phyloP scores from a whole-genome alignment of 2,113 vertebrate genomes.

The Chloroceryle aenea region DNA sequence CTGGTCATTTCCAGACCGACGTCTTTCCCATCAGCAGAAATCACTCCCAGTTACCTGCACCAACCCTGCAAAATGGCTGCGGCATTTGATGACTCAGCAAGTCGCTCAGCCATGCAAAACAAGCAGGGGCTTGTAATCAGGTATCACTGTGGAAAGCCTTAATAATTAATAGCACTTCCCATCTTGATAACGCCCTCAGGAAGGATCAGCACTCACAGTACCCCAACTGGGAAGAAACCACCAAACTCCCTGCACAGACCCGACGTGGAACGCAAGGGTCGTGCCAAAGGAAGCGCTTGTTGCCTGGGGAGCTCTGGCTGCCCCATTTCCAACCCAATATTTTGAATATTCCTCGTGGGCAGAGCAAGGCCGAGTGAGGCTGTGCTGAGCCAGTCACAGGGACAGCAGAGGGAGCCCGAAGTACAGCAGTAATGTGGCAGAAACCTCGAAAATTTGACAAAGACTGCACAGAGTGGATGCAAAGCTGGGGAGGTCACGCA shows the following conservation, averaged over 20 bases:
- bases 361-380: accelerated
- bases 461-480: background rate
- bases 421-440: background rate
- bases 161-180: constrained; percentile 53
- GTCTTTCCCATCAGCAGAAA: background rate
- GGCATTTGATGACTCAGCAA: background rate
- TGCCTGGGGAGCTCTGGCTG: background rate
- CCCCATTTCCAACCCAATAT: background rate
- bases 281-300: background rate
- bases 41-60: background rate
- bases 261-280: background rate
- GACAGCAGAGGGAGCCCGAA: constrained; percentile 72
- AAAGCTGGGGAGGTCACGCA: constrained; percentile 51
- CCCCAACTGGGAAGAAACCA: background rate
- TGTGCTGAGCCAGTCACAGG: accelerated
- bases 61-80: background rate
- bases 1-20: background rate
- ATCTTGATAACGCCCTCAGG: constrained; percentile 6
- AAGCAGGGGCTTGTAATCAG: background rate
- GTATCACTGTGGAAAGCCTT: background rate
- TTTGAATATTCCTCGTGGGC: background rate
- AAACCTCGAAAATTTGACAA: constrained; percentile 18
- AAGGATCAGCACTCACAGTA: background rate
- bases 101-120: background rate
- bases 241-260: background rate